Evolutionary conservation across 2,113 vertebrate species (phyloP).

Genomic region (Eulemur rufifrons): DNA sequence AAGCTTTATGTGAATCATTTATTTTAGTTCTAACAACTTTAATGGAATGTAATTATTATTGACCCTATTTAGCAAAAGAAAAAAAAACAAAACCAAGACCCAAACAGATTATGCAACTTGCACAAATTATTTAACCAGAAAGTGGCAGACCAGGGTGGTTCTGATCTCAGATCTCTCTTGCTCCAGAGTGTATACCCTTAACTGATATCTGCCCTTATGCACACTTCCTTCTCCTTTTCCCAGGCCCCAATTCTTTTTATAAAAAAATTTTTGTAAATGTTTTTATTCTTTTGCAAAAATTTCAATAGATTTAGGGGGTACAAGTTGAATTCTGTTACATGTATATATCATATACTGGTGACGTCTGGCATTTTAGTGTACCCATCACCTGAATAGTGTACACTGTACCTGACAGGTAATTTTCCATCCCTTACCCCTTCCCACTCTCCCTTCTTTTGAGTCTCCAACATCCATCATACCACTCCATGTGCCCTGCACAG

Average conservation of each 20-base stretch:
- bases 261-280: too few species aligned
- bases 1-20: conserved; percentile 51
- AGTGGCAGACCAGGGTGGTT: not conserved
- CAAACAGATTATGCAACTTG: not conserved
- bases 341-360: too few species aligned
- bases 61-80: not conserved
- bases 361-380: too few species aligned
- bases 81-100: not conserved
- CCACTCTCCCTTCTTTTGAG: too few species aligned
- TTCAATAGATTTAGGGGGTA: too few species aligned
- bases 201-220: not conserved
- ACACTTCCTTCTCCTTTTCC: not conserved
- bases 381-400: too few species aligned
- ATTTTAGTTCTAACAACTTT: not conserved
- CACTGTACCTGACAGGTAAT: too few species aligned
- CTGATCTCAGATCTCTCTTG: not conserved
- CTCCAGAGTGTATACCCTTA: not conserved
- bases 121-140: not conserved
- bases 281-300: too few species aligned
- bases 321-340: too few species aligned
- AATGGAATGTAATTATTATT: conserved; percentile 45
- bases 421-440: too few species aligned
- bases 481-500: too few species aligned
- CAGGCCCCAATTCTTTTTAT: not conserved
- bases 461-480: too few species aligned